Percentiles rank a stretch among this genome's conserved stretches.
These are phyloP conservation scores for Epizoanthus fatuus DNA, from an alignment of 92 coral and sea anemone species.

Conservation along the genomic window DNA sequence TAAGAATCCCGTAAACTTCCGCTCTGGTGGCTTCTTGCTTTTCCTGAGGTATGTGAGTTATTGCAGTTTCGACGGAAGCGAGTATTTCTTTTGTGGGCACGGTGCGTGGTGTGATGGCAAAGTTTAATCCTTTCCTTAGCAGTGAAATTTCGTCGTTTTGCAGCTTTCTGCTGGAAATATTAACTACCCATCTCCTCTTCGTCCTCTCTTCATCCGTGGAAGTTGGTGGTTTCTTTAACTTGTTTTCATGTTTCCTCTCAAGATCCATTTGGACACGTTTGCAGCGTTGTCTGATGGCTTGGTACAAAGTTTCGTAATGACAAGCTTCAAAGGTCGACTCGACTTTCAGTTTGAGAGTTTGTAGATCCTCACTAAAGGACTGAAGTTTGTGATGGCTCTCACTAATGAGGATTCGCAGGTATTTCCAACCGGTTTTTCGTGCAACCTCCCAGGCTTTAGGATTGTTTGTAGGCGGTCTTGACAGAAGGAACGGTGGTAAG, in stretches of 20 bases:
- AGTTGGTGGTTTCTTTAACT: not conserved
- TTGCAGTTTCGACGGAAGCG: conserved; percentile 12
- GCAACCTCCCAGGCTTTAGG: conserved; percentile 48
- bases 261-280: not conserved
- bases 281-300: too few species aligned
- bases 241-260: not conserved
- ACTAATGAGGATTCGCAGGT: conserved; percentile 22
- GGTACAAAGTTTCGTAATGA: too few species aligned
- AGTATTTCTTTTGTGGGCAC: conserved; percentile 29
- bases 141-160: not conserved
- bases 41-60: not conserved
- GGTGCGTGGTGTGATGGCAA: conserved; percentile 17
- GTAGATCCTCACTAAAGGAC: too few species aligned
- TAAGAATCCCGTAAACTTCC: not conserved
- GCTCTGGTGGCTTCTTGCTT: not conserved
- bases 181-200: conserved; percentile 9
- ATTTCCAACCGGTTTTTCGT: conserved; percentile 30
- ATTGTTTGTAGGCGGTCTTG: conserved; percentile 28
- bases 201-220: not conserved
- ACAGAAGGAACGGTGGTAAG: conserved; percentile 20
- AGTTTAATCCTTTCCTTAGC: conserved; percentile 13
- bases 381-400: conserved; percentile 23
- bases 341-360: too few species aligned
- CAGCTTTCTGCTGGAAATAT: not conserved
- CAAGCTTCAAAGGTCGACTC: too few species aligned